phyloP scores from a whole-genome alignment of 2,113 vertebrate genomes.

The Ctenomys sociabilis region DNA sequence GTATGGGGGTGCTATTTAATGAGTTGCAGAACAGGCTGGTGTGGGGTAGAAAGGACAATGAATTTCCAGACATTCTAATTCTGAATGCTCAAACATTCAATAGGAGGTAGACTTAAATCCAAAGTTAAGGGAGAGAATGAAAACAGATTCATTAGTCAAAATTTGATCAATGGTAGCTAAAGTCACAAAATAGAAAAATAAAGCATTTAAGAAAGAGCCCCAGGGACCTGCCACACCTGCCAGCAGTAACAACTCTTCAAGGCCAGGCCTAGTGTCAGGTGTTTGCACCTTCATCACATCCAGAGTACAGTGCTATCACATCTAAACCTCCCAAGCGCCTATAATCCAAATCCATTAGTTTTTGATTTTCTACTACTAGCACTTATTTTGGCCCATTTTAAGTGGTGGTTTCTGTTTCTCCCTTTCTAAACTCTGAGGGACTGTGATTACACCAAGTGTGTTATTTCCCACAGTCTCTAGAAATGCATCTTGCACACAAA shows the following conservation, averaged over 20 bases:
- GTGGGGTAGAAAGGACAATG: not conserved
- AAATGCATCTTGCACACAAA: not conserved
- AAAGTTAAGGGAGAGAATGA: constrained; percentile 20
- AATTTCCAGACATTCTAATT: not conserved
- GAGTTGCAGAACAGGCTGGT: not conserved
- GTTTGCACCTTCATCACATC: not conserved
- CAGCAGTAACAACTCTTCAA: not conserved
- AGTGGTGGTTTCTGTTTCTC: not conserved
- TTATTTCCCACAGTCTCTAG: not conserved
- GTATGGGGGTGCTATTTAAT: not conserved
- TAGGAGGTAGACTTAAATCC: not conserved
- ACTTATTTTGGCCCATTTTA: not conserved
- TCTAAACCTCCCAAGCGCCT: not conserved
- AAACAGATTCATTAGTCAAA: not conserved
- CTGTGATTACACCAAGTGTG: not conserved
- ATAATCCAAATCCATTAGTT: not conserved
- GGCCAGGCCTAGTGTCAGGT: not conserved
- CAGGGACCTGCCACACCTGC: not conserved
- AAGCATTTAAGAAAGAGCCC: not conserved
- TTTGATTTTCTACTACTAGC: not conserved
- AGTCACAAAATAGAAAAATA: not conserved
- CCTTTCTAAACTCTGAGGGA: not conserved
- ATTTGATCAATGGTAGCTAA: not conserved
- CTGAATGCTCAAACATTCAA: constrained; percentile 20
- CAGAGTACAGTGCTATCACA: not conserved